These are phyloP conservation scores for Melanotaenia nigrans DNA, from an alignment of 2,797 vertebrate genomes.

Conservation along the genomic window DNA sequence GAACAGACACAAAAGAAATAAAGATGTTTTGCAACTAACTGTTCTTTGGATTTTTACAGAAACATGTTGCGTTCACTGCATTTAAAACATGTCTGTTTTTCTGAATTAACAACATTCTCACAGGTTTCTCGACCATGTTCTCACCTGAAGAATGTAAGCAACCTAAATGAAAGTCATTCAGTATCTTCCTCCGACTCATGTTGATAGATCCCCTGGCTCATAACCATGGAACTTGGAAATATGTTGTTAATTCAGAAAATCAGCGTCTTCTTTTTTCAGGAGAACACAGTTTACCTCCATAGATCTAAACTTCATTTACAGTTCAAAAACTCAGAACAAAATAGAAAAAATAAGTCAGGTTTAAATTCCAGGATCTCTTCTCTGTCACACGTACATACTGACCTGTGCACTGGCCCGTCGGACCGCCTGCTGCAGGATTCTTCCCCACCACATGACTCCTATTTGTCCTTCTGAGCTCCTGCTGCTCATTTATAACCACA, in stretches of 20 bases:
- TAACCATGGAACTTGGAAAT: too few relatives aligned
- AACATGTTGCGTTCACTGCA: not conserved
- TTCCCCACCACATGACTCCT: constrained; percentile 60
- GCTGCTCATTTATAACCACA: constrained; percentile 38
- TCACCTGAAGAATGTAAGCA: too few relatives aligned
- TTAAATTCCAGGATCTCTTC: too few relatives aligned
- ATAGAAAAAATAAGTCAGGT: not conserved
- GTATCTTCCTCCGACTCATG: not conserved
- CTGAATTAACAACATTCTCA: not conserved
- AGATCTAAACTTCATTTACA: too few relatives aligned
- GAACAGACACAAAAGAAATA: not conserved
- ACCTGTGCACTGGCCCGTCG: constrained; percentile 52
- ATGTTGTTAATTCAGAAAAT: too few relatives aligned
- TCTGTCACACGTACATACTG: constrained; percentile 26
- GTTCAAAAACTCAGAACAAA: not conserved
- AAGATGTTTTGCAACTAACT: too few relatives aligned
- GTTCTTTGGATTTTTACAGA: not conserved
- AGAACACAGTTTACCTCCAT: too few relatives aligned
- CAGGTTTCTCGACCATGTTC: not conserved
- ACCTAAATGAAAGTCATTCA: not conserved
- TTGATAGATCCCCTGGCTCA: not conserved
- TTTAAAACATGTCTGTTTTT: not conserved
- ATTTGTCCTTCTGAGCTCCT: constrained; percentile 6
- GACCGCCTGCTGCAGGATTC: constrained; percentile 47
- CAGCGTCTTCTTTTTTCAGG: too few relatives aligned